phyloP scores from a whole-genome alignment of 2,113 vertebrate species.

The Morphnarchus princeps region DNA sequence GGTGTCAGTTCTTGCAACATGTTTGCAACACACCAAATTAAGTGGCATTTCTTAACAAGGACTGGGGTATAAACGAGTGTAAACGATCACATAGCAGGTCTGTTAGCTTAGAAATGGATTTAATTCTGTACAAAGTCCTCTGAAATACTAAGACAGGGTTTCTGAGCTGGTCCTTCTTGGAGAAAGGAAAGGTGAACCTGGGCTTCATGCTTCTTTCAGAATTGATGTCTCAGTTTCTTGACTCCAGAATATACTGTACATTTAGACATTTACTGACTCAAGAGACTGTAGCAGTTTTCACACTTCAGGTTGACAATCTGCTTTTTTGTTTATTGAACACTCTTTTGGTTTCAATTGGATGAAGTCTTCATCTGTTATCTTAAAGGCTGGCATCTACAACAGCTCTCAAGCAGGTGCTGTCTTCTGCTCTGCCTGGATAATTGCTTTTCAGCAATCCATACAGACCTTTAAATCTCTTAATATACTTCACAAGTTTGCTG shows the following conservation, averaged over 20 bases:
- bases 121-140: neutral
- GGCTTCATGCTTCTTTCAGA: neutral
- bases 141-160: neutral
- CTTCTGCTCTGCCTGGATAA: neutral
- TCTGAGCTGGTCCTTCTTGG: neutral
- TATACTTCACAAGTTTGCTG: neutral
- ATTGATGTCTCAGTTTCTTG: neutral
- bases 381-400: neutral
- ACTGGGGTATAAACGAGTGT: too few relatives aligned
- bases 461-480: neutral
- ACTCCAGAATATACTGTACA: accelerated
- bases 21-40: neutral
- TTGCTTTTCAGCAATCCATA: neutral
- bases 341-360: neutral
- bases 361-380: neutral
- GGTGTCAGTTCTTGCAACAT: neutral
- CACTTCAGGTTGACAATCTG: neutral
- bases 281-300: neutral
- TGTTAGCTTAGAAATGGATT: neutral
- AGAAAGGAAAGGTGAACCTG: neutral
- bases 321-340: neutral
- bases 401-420: neutral
- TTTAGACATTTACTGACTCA: neutral
- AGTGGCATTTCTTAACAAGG: neutral
- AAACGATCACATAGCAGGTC: neutral